Evolutionary conservation across 2,113 vertebrate species (phyloP).

Genomic region (Verasper variegatus): DNA sequence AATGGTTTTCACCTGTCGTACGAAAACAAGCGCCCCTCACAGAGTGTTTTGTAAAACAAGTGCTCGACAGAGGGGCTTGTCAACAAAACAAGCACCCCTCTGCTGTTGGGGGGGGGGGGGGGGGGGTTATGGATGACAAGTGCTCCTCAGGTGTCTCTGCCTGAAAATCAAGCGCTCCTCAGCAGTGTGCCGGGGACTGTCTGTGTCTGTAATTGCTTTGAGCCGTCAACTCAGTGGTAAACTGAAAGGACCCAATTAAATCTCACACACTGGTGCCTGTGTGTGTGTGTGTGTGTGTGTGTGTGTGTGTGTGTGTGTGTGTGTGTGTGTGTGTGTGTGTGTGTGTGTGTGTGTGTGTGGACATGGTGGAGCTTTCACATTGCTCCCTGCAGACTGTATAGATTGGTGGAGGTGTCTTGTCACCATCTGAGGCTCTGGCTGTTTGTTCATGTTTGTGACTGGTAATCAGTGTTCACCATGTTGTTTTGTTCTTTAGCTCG

Average conservation of each 20-base stretch:
- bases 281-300: constrained; percentile 30
- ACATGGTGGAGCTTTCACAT: constrained; percentile 44
- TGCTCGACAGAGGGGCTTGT: constrained; percentile 55
- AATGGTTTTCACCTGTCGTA: constrained; percentile 13
- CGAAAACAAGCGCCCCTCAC: constrained; percentile 46
- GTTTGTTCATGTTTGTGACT: background rate
- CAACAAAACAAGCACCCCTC: constrained; percentile 70
- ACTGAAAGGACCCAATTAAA: constrained; percentile 81
- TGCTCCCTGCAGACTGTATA: constrained; percentile 58
- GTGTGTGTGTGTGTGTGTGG: constrained; percentile 14
- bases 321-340: constrained; percentile 18
- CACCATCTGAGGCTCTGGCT: constrained; percentile 31
- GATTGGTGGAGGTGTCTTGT: constrained; percentile 63
- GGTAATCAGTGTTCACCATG: constrained; percentile 53
- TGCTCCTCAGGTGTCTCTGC: constrained; percentile 69
- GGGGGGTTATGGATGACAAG: constrained; percentile 71
- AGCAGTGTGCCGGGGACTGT: constrained; percentile 49
- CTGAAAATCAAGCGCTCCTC: constrained; percentile 73
- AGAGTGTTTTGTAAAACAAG: constrained; percentile 61
- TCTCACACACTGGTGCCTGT: constrained; percentile 61
- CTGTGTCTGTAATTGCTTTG: constrained; percentile 80
- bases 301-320: constrained; percentile 22
- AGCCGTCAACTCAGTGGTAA: constrained; percentile 77
- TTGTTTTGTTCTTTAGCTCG: background rate
- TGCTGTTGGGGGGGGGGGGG: background rate